phyloP scores from a whole-genome alignment of 92 coral and sea anemone genomes.

The Parazoanthus darwini region DNA sequence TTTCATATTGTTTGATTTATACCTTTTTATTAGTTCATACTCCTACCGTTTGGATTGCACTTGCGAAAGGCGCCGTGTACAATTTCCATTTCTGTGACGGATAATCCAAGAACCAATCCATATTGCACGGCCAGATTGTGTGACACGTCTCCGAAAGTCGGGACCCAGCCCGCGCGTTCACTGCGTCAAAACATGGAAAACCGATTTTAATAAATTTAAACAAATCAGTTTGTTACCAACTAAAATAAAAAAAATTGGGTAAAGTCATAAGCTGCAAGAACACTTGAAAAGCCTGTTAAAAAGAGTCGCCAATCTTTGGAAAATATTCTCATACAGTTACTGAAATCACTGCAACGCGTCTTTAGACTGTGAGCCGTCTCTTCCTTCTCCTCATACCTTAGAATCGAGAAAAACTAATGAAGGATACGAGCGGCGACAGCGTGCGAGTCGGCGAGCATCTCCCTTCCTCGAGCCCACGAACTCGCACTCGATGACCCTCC shows the following conservation, averaged over 20 bases:
- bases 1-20: not conserved
- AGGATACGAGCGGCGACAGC: too few relatives aligned
- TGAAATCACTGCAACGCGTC: too few relatives aligned
- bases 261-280: too few relatives aligned
- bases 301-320: too few relatives aligned
- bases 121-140: slow-evolving; percentile 85
- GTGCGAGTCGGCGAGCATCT: too few relatives aligned
- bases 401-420: too few relatives aligned
- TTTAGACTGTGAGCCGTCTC: too few relatives aligned
- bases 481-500: too few relatives aligned
- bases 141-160: slow-evolving; percentile 87
- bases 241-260: not conserved
- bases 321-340: too few relatives aligned
- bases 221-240: not conserved
- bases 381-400: too few relatives aligned
- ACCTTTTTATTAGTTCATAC: not conserved
- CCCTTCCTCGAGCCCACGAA: too few relatives aligned
- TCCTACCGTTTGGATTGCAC: slow-evolving; percentile 93
- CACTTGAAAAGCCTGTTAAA: too few relatives aligned
- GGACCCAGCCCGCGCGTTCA: slow-evolving; percentile 93
- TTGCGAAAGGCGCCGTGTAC: slow-evolving; percentile 97
- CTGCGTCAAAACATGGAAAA: slow-evolving; percentile 28
- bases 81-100: slow-evolving; percentile 96
- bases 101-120: slow-evolving; percentile 93
- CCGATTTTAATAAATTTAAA: not conserved